These are phyloP conservation scores for Alosa sapidissima DNA, from an alignment of 2,797 vertebrate genomes.

Conservation along the genomic window DNA sequence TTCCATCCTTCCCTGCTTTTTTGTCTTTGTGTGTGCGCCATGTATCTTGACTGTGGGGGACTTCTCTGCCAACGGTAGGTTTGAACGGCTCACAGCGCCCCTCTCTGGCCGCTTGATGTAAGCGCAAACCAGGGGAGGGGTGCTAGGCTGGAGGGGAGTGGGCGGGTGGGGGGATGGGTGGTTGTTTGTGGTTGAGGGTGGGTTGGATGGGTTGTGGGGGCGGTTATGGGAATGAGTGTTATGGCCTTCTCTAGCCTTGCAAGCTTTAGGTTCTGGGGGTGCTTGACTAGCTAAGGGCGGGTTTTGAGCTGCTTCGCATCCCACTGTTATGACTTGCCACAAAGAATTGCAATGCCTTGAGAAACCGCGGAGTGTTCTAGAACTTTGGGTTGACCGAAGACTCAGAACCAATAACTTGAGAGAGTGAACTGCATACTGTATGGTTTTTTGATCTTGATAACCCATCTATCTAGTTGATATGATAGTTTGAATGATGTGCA, in stretches of 20 bases:
- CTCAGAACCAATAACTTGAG: constrained; percentile 49
- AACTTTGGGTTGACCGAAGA: constrained; percentile 46
- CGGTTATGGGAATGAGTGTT: constrained; percentile 73
- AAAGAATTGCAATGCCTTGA: constrained; percentile 71
- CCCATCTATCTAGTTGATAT: constrained; percentile 66
- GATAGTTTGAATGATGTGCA: constrained; percentile 75
- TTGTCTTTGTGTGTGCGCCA: constrained; percentile 77
- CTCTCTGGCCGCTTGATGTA: constrained; percentile 75
- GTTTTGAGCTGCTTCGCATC: constrained; percentile 72
- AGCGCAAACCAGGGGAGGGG: constrained; percentile 69
- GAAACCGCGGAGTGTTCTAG: constrained; percentile 56
- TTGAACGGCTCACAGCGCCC: constrained; percentile 71
- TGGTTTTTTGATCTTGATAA: constrained; percentile 65
- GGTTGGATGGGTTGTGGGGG: constrained; percentile 49
- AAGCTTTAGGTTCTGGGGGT: constrained; percentile 76
- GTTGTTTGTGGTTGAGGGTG: not conserved
- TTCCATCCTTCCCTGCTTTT: constrained; percentile 70
- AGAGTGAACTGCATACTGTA: constrained; percentile 58
- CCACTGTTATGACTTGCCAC: constrained; percentile 72
- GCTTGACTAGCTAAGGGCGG: constrained; percentile 73
- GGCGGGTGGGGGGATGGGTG: constrained; percentile 52
- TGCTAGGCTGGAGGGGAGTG: constrained; percentile 44
- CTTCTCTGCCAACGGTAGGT: constrained; percentile 83
- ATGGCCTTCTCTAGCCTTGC: constrained; percentile 76
- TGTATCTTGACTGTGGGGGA: constrained; percentile 81